phyloP scores from a whole-genome alignment of 2,113 vertebrate genomes.

The Azemiops feae region DNA sequence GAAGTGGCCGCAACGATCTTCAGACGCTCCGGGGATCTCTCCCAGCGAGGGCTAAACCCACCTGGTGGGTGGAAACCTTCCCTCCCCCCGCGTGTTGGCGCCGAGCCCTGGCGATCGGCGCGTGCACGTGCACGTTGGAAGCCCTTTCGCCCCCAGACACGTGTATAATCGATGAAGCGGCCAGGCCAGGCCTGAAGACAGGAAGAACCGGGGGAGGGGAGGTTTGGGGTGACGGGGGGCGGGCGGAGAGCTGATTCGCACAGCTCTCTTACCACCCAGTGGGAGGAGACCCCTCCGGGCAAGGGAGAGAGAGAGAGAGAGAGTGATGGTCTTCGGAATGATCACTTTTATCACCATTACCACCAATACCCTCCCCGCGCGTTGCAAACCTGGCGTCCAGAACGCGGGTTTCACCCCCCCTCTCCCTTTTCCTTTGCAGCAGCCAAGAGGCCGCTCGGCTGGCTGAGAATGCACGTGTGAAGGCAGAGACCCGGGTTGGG shows the following conservation, averaged over 20 bases:
- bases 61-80: neutral
- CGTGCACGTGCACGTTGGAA: neutral
- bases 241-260: neutral
- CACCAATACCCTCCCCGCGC: neutral
- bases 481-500: neutral
- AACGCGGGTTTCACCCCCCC: neutral
- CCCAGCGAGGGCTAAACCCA: neutral
- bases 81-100: accelerated
- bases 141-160: neutral
- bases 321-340: neutral
- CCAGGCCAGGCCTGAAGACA: neutral
- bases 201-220: neutral
- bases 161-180: neutral
- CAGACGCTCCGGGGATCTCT: too few relatives aligned
- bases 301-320: neutral
- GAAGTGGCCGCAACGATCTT: neutral
- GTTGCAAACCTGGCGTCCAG: neutral
- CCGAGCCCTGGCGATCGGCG: neutral
- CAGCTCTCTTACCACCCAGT: neutral
- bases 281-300: neutral
- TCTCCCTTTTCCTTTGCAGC: neutral
- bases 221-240: too few relatives aligned
- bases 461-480: neutral
- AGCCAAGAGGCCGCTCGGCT: neutral
- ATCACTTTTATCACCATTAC: neutral